Evolutionary conservation across 2,888 invertebrate species (phyloP).

Genomic region (Gastracanthus pulcherrimus): DNA sequence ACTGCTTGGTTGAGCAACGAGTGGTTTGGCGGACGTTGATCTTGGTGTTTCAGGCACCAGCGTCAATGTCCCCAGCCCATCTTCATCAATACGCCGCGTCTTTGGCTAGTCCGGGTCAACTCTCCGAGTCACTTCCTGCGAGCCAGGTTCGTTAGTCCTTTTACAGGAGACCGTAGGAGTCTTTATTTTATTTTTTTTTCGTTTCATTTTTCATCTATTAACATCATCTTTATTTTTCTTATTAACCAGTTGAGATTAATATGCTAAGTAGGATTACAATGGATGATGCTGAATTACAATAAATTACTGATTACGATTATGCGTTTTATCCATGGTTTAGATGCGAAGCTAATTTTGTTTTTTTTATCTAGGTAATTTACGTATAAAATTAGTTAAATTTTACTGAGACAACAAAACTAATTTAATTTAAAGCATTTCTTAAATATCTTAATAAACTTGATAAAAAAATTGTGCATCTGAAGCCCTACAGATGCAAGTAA

Average conservation of each 20-base stretch:
- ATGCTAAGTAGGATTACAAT: neutral
- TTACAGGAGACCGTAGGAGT: constrained; percentile 48
- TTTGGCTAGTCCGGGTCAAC: constrained; percentile 79
- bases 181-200: constrained; percentile 41
- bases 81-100: constrained; percentile 85
- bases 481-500: too few species aligned
- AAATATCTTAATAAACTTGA: too few species aligned
- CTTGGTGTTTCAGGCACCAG: constrained; percentile 86
- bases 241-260: neutral
- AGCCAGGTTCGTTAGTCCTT: constrained; percentile 84
- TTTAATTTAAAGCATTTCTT: too few species aligned
- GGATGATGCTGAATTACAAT: neutral
- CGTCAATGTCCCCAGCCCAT: constrained; percentile 94
- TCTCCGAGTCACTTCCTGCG: constrained; percentile 88
- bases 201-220: constrained; percentile 17
- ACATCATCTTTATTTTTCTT: constrained; percentile 32
- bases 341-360: too few species aligned
- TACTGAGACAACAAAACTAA: too few species aligned
- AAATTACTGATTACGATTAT: neutral
- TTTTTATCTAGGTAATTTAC: too few species aligned
- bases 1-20: constrained; percentile 52
- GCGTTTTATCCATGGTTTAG: too few species aligned
- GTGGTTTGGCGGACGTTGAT: constrained; percentile 61
- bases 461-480: too few species aligned
- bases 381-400: too few species aligned